Conservation (phyloP, 2,797 vertebrate species). For the Enteromius anoplus region DNA sequence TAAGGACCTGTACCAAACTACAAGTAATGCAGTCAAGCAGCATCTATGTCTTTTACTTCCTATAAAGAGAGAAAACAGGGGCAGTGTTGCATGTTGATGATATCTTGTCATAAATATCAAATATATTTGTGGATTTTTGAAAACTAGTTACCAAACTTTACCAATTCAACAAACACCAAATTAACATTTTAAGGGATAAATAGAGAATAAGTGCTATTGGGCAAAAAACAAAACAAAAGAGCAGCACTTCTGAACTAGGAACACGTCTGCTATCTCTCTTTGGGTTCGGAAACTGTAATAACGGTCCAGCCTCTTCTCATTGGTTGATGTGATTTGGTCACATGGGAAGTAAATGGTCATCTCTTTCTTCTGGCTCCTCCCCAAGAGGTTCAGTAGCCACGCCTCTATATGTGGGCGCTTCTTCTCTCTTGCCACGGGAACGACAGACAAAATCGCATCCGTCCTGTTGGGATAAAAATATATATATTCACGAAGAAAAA, state of each 20-base stretch:
- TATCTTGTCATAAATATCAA: background rate
- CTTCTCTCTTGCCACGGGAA: conserved; percentile 80
- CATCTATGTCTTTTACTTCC: background rate
- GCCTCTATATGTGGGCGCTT: conserved; percentile 83
- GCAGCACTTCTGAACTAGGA: conserved; percentile 20
- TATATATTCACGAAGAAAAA: too few species aligned
- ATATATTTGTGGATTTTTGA: background rate
- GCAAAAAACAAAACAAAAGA: background rate
- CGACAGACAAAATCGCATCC: conserved; percentile 97
- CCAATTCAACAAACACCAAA: background rate
- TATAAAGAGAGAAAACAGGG: conserved; percentile 9
- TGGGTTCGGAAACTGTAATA: conserved; percentile 14
- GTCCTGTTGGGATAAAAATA: conserved; percentile 76
- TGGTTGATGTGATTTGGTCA: conserved; percentile 74
- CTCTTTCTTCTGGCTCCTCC: conserved; percentile 92
- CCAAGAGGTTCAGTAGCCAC: conserved; percentile 84
- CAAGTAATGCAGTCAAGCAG: conserved; percentile 1
- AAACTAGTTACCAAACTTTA: background rate
- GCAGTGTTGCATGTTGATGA: background rate
- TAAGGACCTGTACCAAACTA: conserved; percentile 15
- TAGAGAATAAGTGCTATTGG: background rate
- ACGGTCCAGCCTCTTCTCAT: conserved; percentile 14
- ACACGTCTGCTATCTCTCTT: conserved; percentile 5
- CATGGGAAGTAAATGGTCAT: conserved; percentile 97
- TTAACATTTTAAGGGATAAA: background rate